These are phyloP conservation scores for Notothenia coriiceps DNA, from an alignment of 2,113 vertebrate species.

Conservation along the genomic window DNA sequence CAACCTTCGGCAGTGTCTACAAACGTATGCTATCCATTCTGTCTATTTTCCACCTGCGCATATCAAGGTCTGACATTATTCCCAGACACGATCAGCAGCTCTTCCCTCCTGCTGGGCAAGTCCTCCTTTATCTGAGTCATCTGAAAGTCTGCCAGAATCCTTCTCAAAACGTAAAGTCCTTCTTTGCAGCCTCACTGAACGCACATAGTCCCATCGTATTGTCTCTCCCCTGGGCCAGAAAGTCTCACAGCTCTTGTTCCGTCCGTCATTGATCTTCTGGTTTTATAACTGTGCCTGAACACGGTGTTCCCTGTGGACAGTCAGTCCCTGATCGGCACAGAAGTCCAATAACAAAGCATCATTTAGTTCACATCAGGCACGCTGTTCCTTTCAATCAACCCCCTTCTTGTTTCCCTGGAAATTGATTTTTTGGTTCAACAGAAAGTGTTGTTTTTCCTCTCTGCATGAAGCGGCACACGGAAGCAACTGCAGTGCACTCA, in stretches of 20 bases:
- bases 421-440: neutral
- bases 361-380: neutral
- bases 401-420: neutral
- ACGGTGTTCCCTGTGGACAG: neutral
- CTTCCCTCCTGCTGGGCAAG: conserved; percentile 6
- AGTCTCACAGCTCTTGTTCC: neutral
- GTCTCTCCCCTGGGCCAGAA: neutral
- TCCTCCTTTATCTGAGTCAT: conserved; percentile 28
- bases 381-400: conserved; percentile 2
- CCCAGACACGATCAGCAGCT: conserved; percentile 13
- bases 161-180: conserved; percentile 11
- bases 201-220: neutral
- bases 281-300: neutral
- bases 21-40: neutral
- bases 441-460: neutral
- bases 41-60: neutral
- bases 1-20: neutral
- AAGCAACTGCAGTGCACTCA: neutral
- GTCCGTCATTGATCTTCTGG: neutral
- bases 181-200: conserved; percentile 4
- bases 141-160: conserved; percentile 32
- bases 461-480: neutral
- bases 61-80: conserved; percentile 6
- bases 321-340: neutral
- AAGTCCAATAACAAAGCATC: neutral